These are phyloP conservation scores for Leptinotarsa haldemani DNA, from an alignment of 2,888 invertebrate genomes.

Conservation along the genomic window DNA sequence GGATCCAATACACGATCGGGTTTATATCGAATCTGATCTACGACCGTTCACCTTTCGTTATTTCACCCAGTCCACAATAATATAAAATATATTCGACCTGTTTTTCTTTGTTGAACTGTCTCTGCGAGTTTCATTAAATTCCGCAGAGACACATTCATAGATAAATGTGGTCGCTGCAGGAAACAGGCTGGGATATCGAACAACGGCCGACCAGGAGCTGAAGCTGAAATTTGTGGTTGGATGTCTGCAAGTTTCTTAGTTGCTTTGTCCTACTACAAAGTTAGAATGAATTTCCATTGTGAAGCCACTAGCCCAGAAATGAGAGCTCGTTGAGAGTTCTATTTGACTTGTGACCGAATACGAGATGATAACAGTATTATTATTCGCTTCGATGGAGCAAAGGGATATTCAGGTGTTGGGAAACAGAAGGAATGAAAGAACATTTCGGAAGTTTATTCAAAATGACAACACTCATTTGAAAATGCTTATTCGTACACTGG, in stretches of 20 bases:
- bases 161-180: conserved; percentile 5
- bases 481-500: too few species aligned
- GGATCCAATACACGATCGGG: too few species aligned
- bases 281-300: conserved; percentile 27
- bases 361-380: conserved; percentile 13
- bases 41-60: too few species aligned
- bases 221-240: conserved; percentile 37
- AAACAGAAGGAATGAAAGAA: background rate
- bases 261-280: conserved; percentile 33
- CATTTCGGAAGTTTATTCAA: too few species aligned
- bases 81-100: background rate
- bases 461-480: too few species aligned
- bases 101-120: background rate
- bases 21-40: too few species aligned
- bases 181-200: conserved; percentile 28
- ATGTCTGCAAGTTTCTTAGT: conserved; percentile 38
- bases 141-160: conserved; percentile 11
- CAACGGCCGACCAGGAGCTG: conserved; percentile 18
- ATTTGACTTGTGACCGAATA: conserved; percentile 19
- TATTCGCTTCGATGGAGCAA: background rate
- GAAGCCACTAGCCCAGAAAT: conserved; percentile 22
- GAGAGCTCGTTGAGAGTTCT: conserved; percentile 16
- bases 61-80: background rate
- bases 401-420: conserved; percentile 1
- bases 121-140: conserved; percentile 28